These are phyloP conservation scores for Eudyptes chrysolophus DNA, from an alignment of 2,113 vertebrate genomes.

Conservation along the genomic window DNA sequence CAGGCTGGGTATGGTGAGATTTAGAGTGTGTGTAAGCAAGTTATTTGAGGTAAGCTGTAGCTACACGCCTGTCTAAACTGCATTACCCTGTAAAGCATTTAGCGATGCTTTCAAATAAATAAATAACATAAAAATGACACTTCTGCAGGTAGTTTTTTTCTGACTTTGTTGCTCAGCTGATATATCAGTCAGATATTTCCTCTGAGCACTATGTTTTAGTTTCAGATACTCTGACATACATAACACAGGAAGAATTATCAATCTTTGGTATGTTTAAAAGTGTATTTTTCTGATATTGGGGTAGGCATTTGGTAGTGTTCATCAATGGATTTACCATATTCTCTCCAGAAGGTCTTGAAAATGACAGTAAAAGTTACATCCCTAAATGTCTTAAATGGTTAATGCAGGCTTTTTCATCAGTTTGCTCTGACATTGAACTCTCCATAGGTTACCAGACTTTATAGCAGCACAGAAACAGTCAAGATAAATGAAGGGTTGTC, in stretches of 20 bases:
- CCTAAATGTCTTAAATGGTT: background rate
- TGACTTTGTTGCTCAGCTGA: background rate
- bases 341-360: background rate
- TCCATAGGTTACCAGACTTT: background rate
- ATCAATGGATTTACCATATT: background rate
- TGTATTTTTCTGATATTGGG: background rate
- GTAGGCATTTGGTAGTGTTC: background rate
- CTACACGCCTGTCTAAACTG: fast-evolving
- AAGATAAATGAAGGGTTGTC: background rate
- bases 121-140: background rate
- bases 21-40: background rate
- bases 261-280: background rate
- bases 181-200: background rate
- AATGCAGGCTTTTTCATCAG: background rate
- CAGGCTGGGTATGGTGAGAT: background rate
- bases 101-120: background rate
- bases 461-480: background rate
- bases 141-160: background rate
- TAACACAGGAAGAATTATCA: background rate
- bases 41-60: background rate
- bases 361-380: background rate
- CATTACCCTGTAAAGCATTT: background rate
- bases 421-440: background rate
- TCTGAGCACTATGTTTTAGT: background rate
- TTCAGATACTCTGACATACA: background rate